Evolutionary conservation across 1,140 invertebrate species (phyloP).

Genomic region (Drosophila sp.): DNA sequence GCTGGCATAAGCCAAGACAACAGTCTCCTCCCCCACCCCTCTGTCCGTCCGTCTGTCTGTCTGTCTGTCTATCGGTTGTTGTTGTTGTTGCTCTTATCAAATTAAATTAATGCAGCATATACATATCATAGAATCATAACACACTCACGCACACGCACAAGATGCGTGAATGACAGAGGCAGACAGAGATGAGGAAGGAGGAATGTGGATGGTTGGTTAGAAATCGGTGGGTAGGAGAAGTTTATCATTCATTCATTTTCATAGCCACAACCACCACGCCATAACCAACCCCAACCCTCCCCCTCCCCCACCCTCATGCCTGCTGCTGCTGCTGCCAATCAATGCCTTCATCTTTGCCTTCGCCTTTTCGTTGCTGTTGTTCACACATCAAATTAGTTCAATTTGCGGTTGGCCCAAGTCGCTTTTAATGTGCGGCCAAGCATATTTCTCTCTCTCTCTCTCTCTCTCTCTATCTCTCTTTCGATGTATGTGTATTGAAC

Average conservation of each 20-base stretch:
- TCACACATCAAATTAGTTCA: slow-evolving; percentile 78
- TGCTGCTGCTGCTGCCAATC: slow-evolving; percentile 32
- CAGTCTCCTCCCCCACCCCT: not conserved
- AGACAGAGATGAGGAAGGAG: not conserved
- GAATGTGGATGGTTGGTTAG: slow-evolving; percentile 11
- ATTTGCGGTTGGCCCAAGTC: slow-evolving; percentile 63
- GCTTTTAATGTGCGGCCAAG: slow-evolving; percentile 66
- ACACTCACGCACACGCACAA: slow-evolving; percentile 11
- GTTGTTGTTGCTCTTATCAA: slow-evolving; percentile 52
- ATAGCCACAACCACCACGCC: not conserved
- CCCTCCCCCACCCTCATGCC: slow-evolving; percentile 3
- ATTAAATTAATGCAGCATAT: slow-evolving; percentile 76
- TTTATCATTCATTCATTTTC: slow-evolving; percentile 26
- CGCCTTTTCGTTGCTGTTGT: slow-evolving; percentile 45
- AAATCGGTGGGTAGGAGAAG: not conserved
- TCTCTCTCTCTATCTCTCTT: slow-evolving; percentile 10
- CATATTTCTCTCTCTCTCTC: slow-evolving; percentile 24
- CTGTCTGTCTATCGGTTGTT: slow-evolving; percentile 7
- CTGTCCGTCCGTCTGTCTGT: slow-evolving; percentile 25
- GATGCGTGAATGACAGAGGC: slow-evolving; percentile 7
- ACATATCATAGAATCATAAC: slow-evolving; percentile 73
- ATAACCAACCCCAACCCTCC: not conserved
- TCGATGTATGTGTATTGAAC: slow-evolving; percentile 23
- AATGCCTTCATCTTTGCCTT: slow-evolving; percentile 10
- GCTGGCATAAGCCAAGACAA: slow-evolving; percentile 1